Percentiles rank a stretch among this genome's conserved stretches.
phyloP scores from a whole-genome alignment of 2,113 vertebrate species.

The Varanus salvator region DNA sequence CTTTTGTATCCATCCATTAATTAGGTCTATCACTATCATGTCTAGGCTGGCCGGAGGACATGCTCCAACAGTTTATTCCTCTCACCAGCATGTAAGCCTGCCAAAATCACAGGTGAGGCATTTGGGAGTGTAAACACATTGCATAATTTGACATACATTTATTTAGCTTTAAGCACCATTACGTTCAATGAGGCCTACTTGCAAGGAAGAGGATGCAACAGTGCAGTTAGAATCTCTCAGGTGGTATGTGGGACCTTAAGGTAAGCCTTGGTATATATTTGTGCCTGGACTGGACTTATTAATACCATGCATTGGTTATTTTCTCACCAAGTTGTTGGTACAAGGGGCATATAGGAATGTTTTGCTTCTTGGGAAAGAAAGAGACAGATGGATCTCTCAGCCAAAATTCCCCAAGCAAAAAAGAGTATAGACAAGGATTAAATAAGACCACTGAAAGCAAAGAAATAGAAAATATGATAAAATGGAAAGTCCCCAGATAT shows the following conservation, averaged over 20 bases:
- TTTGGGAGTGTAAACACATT: neutral
- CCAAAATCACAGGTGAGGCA: neutral
- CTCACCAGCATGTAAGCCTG: neutral
- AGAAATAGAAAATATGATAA: too few relatives aligned
- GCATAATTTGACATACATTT: too few relatives aligned
- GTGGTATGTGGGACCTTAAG: neutral
- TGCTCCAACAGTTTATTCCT: neutral
- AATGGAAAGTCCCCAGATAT: too few relatives aligned
- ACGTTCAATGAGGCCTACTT: neutral
- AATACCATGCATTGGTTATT: neutral
- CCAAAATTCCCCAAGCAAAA: neutral
- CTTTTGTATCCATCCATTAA: neutral
- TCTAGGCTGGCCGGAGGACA: neutral
- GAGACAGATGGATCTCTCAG: neutral
- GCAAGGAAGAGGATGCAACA: neutral
- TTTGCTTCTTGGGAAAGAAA: too few relatives aligned
- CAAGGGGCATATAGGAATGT: neutral
- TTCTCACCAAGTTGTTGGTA: neutral
- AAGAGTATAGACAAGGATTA: too few relatives aligned
- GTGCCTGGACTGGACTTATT: neutral
- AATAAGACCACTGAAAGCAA: too few relatives aligned
- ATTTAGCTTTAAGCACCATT: neutral
- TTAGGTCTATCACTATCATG: neutral
- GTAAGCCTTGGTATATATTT: neutral
- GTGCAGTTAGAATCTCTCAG: neutral